phyloP scores from a whole-genome alignment of 2,113 vertebrate species.

The Abramis brama region DNA sequence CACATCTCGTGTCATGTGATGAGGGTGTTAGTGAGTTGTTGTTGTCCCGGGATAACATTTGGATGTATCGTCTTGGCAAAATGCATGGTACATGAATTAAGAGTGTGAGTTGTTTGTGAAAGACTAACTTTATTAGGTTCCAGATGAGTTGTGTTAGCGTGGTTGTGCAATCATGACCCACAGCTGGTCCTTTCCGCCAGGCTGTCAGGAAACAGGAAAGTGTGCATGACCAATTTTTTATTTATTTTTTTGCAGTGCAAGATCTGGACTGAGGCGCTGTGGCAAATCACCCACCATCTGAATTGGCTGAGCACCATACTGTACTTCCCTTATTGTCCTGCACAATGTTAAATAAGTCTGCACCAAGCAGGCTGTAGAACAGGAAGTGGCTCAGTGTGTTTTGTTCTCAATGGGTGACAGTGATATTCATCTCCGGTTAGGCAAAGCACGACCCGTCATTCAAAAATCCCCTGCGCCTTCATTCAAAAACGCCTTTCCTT shows the following conservation, averaged over 20 bases:
- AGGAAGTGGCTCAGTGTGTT: constrained; percentile 18
- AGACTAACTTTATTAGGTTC: constrained; percentile 6
- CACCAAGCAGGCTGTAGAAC: neutral
- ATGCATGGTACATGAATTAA: constrained; percentile 1
- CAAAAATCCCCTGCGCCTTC: constrained; percentile 21
- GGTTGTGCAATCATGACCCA: constrained; percentile 44
- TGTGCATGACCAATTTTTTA: constrained; percentile 34
- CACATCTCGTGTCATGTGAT: constrained; percentile 16
- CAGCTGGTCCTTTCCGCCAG: constrained; percentile 37
- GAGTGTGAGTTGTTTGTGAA: neutral
- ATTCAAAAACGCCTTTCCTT: constrained; percentile 18
- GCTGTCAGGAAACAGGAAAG: constrained; percentile 57
- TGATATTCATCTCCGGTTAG: constrained; percentile 39
- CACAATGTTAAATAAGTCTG: neutral
- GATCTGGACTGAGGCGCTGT: neutral
- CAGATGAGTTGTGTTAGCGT: constrained; percentile 32
- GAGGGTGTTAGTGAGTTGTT: constrained; percentile 31
- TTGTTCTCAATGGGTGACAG: constrained; percentile 22
- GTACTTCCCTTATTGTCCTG: neutral
- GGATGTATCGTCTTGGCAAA: neutral
- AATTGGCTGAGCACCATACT: neutral
- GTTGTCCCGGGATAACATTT: constrained; percentile 17
- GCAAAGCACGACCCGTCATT: constrained; percentile 14
- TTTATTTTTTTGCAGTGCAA: constrained; percentile 8
- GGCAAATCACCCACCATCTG: constrained; percentile 23